A percentile compares a stretch with the other conserved stretches of the same genome.
phyloP scores from a whole-genome alignment of 2,797 vertebrate genomes.

The Salarias fasciatus region DNA sequence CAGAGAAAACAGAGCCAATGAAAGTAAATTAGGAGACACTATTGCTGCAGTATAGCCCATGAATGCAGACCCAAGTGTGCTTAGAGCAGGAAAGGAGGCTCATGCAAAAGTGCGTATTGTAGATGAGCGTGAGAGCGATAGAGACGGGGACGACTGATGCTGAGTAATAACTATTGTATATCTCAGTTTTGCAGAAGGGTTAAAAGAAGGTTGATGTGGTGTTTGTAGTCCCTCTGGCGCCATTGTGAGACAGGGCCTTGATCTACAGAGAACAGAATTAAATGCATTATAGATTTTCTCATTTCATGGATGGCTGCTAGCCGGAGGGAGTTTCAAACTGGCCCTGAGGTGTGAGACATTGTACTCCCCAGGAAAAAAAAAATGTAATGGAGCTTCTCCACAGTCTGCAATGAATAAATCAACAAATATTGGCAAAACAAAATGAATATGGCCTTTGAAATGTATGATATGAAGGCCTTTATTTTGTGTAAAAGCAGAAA shows the following conservation, averaged over 20 bases:
- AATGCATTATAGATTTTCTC: slow-evolving; percentile 82
- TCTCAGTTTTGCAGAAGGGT: slow-evolving; percentile 30
- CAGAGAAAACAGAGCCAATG: slow-evolving; percentile 4
- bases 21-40: not conserved
- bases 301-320: slow-evolving; percentile 80
- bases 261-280: slow-evolving; percentile 77
- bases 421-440: slow-evolving; percentile 18
- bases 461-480: not conserved
- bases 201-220: slow-evolving; percentile 49
- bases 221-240: slow-evolving; percentile 43
- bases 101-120: not conserved
- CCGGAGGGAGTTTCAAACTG: slow-evolving; percentile 56
- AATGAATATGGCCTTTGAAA: slow-evolving; percentile 9
- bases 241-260: slow-evolving; percentile 55
- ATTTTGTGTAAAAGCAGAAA: slow-evolving; percentile 8
- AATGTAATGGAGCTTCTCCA: slow-evolving; percentile 42
- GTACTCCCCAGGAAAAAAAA: slow-evolving; percentile 32
- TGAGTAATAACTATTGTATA: slow-evolving; percentile 36
- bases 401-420: slow-evolving; percentile 38
- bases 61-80: slow-evolving; percentile 1
- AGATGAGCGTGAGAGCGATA: slow-evolving; percentile 2
- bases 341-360: slow-evolving; percentile 43
- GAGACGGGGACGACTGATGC: not conserved
- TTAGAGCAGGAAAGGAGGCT: slow-evolving; percentile 20
- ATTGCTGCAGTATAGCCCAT: not conserved